Percentiles rank a stretch among this genome's conserved stretches.
Conservation (phyloP, 2,888 invertebrate species). For the Cheiracanthium punctorium region DNA sequence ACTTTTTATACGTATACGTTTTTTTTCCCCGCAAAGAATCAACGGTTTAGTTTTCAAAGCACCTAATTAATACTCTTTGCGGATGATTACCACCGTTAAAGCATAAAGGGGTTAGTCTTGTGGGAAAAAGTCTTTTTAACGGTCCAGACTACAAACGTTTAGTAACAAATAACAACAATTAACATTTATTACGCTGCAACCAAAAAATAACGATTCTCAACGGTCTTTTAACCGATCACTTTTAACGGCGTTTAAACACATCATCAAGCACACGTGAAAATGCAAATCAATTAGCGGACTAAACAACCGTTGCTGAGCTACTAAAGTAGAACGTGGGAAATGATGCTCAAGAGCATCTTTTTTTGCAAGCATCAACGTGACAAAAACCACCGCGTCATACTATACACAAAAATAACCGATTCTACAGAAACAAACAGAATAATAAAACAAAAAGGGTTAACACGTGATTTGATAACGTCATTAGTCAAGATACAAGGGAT, state of each 20-base stretch:
- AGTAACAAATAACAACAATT: not conserved
- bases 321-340: slow-evolving; percentile 12
- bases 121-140: not conserved
- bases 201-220: not conserved
- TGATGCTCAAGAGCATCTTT: not conserved
- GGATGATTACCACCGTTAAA: too few species aligned
- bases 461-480: not conserved
- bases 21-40: too few species aligned
- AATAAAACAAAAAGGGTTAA: not conserved
- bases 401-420: not conserved
- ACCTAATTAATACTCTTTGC: too few species aligned
- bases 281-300: not conserved
- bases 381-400: not conserved
- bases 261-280: not conserved
- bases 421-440: not conserved
- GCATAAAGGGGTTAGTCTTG: too few species aligned
- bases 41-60: too few species aligned
- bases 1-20: too few species aligned
- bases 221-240: not conserved
- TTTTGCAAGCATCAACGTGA: not conserved
- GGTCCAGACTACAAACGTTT: not conserved
- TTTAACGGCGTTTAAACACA: not conserved
- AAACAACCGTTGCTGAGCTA: not conserved
- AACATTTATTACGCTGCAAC: not conserved
- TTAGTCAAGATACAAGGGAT: not conserved